phyloP scores from a whole-genome alignment of 1,140 invertebrate genomes.

The Diuraphis noxia region DNA sequence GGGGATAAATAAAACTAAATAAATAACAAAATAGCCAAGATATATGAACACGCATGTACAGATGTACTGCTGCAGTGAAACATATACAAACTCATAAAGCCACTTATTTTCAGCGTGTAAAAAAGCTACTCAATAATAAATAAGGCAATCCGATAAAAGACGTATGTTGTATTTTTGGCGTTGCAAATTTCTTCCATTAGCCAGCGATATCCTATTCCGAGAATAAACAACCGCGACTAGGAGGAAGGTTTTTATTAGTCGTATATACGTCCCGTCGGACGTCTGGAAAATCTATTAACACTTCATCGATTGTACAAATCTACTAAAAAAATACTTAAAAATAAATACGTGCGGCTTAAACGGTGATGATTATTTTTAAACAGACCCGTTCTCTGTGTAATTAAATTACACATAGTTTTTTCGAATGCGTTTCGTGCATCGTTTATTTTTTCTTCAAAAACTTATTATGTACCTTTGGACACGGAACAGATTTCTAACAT shows the following conservation, averaged over 20 bases:
- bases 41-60: background rate
- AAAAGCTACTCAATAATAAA: conserved; percentile 21
- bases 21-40: background rate
- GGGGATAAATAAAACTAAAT: background rate
- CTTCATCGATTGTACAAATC: conserved; percentile 23
- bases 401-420: background rate
- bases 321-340: conserved; percentile 11
- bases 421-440: background rate
- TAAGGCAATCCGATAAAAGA: background rate
- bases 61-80: background rate
- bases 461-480: background rate
- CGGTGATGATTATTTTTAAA: conserved; percentile 30
- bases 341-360: background rate
- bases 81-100: conserved; percentile 18
- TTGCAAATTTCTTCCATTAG: conserved; percentile 37
- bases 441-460: background rate
- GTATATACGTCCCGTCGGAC: background rate
- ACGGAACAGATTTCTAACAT: background rate
- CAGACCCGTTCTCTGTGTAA: background rate
- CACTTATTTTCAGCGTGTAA: conserved; percentile 24
- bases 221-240: background rate
- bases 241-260: background rate
- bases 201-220: background rate
- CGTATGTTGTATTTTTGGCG: conserved; percentile 32
- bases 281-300: conserved; percentile 27